Conservation (phyloP, 2,888 invertebrate species). For the Terebella lapidaria region DNA sequence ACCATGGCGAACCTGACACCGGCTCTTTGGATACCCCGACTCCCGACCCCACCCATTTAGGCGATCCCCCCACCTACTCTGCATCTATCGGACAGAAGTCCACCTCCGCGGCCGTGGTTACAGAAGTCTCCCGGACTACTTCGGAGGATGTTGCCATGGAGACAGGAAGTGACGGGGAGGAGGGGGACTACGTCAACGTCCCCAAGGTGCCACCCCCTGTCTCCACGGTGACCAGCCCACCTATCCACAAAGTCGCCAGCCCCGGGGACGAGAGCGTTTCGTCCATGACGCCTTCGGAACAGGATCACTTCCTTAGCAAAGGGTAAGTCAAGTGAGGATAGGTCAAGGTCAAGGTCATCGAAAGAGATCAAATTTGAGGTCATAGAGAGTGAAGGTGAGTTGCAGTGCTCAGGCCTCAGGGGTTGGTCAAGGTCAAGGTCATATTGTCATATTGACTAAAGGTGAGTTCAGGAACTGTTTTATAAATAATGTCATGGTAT, state of each 20-base stretch:
- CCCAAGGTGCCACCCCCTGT: background rate
- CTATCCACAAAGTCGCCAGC: slow-evolving; percentile 5
- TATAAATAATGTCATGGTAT: no score
- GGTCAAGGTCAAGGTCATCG: no score
- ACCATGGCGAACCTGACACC: background rate
- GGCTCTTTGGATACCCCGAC: no score
- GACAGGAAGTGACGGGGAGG: background rate
- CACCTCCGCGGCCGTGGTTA: background rate
- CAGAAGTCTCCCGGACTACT: no score
- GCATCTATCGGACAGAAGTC: background rate
- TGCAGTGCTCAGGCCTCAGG: no score
- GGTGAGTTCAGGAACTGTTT: no score
- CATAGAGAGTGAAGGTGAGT: no score
- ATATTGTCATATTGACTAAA: no score
- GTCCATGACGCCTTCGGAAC: slow-evolving; percentile 21
- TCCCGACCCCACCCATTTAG: no score
- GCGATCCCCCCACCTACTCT: background rate
- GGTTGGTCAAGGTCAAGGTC: no score
- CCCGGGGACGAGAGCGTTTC: slow-evolving; percentile 15
- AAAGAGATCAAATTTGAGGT: no score
- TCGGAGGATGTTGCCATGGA: background rate
- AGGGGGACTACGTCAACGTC: background rate
- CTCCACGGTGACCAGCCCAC: background rate
- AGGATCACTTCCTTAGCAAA: slow-evolving; percentile 18
- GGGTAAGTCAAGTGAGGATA: no score